phyloP scores from a whole-genome alignment of 2,888 invertebrate species.

The Eledone cirrhosa region DNA sequence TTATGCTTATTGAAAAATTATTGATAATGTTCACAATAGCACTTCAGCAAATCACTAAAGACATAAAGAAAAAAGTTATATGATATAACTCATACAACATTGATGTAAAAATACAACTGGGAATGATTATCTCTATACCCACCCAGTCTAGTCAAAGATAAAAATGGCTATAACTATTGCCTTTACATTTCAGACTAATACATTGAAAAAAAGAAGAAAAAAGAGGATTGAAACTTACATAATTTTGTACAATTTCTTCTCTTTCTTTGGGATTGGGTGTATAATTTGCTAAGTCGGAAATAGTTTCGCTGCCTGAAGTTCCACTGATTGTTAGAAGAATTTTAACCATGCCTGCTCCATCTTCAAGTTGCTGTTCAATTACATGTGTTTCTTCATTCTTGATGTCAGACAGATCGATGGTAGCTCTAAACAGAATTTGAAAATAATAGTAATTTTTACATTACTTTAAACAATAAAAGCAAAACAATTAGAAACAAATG shows the following conservation, averaged over 20 bases:
- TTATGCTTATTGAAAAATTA: too few relatives aligned
- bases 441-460: too few relatives aligned
- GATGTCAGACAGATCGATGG: constrained; percentile 83
- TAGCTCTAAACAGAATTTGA: constrained; percentile 72
- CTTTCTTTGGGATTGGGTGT: constrained; percentile 81
- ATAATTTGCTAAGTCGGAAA: constrained; percentile 84
- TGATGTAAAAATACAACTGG: neutral
- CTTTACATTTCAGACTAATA: neutral
- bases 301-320: constrained; percentile 90
- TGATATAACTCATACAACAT: too few relatives aligned
- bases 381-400: constrained; percentile 91
- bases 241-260: constrained; percentile 74
- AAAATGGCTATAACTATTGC: neutral
- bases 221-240: constrained; percentile 71
- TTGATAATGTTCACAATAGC: too few relatives aligned
- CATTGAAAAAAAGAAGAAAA: too few relatives aligned
- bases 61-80: too few relatives aligned
- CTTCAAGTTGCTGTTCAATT: constrained; percentile 88
- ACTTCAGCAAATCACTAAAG: too few relatives aligned
- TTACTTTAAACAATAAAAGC: too few relatives aligned
- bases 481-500: too few relatives aligned
- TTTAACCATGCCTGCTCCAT: constrained; percentile 83
- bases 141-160: neutral
- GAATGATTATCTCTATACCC: neutral
- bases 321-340: constrained; percentile 93